Conservation (phyloP, 2,797 vertebrate genomes). For the Chelonia mydas region DNA sequence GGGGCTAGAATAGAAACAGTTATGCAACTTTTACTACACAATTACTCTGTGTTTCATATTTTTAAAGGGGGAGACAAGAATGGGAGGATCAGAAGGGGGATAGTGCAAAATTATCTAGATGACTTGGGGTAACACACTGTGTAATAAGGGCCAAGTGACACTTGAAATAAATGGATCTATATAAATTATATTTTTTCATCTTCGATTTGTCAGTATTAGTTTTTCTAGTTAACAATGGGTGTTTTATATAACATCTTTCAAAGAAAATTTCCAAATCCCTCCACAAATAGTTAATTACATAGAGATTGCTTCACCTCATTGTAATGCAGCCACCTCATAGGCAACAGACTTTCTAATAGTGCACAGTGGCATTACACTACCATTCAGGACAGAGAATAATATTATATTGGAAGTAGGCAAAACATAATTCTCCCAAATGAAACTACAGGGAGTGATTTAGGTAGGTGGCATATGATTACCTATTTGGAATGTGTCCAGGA, state of each 20-base stretch:
- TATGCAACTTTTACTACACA: neutral
- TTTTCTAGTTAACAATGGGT: neutral
- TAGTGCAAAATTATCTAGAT: neutral
- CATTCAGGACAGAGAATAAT: neutral
- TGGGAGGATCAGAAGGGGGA: neutral
- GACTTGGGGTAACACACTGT: neutral
- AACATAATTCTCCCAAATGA: neutral
- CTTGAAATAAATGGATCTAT: neutral
- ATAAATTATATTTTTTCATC: neutral
- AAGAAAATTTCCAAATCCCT: neutral
- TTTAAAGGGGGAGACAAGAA: neutral
- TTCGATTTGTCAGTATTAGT: neutral
- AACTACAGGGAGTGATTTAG: neutral
- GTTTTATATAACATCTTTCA: neutral
- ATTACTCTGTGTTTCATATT: rapidly evolving
- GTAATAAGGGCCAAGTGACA: neutral
- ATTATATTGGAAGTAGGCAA: neutral
- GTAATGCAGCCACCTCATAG: neutral
- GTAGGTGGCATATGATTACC: neutral
- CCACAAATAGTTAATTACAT: neutral
- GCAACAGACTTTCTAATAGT: neutral
- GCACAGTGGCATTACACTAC: neutral
- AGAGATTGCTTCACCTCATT: neutral
- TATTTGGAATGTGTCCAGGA: neutral
- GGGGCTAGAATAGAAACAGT: neutral